A percentile compares a stretch with the other conserved stretches of the same genome.
phyloP scores from a whole-genome alignment of 2,797 vertebrate species.

The Takifugu ocellatus region DNA sequence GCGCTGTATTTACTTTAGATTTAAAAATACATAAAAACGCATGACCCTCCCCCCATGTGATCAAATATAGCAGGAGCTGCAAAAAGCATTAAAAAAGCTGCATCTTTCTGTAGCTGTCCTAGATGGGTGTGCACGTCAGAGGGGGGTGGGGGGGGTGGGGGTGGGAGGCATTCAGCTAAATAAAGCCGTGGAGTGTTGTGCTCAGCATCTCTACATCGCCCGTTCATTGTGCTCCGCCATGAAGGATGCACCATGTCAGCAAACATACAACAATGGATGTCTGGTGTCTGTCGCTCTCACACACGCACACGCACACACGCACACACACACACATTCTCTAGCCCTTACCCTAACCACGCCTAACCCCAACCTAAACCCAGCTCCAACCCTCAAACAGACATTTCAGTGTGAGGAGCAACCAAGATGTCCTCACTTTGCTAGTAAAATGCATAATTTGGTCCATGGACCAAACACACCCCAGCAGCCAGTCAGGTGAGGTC shows the following conservation, averaged over 20 bases:
- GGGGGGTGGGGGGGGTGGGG: background rate
- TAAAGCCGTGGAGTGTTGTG: constrained; percentile 46
- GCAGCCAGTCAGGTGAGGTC: constrained; percentile 7
- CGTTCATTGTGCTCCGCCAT: constrained; percentile 46
- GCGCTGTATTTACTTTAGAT: no score
- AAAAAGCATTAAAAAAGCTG: no score
- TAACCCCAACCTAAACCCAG: no score
- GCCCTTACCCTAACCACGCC: no score
- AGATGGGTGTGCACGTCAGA: constrained; percentile 10
- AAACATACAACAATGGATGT: constrained; percentile 60
- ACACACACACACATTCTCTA: constrained; percentile 2
- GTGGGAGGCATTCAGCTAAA: constrained; percentile 41
- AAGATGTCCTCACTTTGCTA: no score
- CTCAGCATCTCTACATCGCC: constrained; percentile 58
- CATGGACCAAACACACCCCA: no score
- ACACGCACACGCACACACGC: background rate
- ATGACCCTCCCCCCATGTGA: no score
- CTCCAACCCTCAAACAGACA: no score
- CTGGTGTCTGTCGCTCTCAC: constrained; percentile 19
- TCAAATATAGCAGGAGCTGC: no score
- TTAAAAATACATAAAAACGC: no score
- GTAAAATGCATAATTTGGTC: no score
- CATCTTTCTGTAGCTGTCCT: background rate
- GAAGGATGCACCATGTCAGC: constrained; percentile 61
- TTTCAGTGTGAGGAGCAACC: no score